phyloP scores from a whole-genome alignment of 2,113 vertebrate genomes.

The zebrafish (Danio rerio) region GRCz12tu NC_133191.1:5497501-5498000 shows the following conservation, averaged over 20 bases:
- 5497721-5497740: constrained; percentile 4
- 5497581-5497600: no score
- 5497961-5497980: no score
- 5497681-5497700: neutral
- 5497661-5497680: neutral
- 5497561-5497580: no score
- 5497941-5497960: neutral
- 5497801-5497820: neutral
- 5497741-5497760: neutral
- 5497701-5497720: neutral
- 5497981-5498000: no score
- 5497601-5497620: no score
- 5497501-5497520: no score
- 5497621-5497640: no score
- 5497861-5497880: neutral
- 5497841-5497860: neutral
- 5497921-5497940: neutral
- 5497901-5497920: neutral
- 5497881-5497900: neutral
- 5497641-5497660: neutral
- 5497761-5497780: neutral
- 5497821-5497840: neutral
- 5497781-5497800: neutral
- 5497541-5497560: no score
- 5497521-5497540: no score